Base-by-base conservation (phyloP, 2,797 vertebrate species). In the Myotis daubentonii region DNA sequence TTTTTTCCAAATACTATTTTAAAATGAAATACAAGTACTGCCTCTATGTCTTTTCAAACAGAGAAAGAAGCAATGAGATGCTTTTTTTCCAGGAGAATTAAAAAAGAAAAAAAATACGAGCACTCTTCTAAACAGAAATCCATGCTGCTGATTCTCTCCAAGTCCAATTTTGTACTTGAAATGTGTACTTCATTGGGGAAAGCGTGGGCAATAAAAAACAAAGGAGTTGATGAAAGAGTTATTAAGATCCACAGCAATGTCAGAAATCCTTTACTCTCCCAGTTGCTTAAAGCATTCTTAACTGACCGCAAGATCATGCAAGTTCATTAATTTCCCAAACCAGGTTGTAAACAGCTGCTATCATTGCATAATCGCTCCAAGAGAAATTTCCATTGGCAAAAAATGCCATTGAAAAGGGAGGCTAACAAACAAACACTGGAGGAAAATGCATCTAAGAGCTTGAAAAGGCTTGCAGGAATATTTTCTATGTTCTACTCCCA, bases 271-370 rank as follows among this genome's bases (percentile, higher is more conserved):
- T n/a, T 71, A 75, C 11, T 47, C 95, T 91, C 68, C 41, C 23
- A 81, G 91, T 98, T 98, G 97, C 98, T 98, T 97, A 98, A 98
- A 94, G 83, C 96, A 96, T 97, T 97, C 97, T 97, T 97, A 94
- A 92, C 98, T 98, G 97, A 98, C 98, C 97, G 97, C 96, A 98
- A 97, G 98, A 98, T 98, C 98, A 98, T 97, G 96, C 96, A 95
- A 98, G 98, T 98, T 98, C 98, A 98, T 97, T 98, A 93, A 98
- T 98, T 98, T 98, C 98, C 98, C 98, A 98, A 98, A 97, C 96
- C 75, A 65, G 28, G 98, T 98, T 98, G 98, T 98, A 98, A 98
- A 98, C 98, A 98, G 98, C 98, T 98, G 97, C 97, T 95, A 82
- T 71, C 97, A 97, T 98, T 98, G 97, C 97, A 97, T 96, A 98